Percentiles rank a stretch among this genome's conserved stretches.
Evolutionary conservation across 2,113 vertebrate genomes (phyloP).

Genomic region (Ammodytes dubius): DNA sequence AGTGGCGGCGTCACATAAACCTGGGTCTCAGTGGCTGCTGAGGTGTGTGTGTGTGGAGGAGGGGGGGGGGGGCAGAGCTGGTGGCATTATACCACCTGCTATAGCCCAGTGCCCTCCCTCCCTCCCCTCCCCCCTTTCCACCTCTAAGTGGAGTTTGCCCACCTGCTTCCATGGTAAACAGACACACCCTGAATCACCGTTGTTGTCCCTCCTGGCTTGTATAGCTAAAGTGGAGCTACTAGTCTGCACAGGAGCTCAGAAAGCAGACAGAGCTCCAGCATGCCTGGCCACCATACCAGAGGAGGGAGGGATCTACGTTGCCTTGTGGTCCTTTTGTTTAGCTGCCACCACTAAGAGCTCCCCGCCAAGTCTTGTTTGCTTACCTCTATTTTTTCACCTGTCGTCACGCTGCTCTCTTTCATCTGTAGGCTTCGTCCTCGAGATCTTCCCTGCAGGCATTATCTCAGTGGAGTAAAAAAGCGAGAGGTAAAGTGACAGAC

Average conservation of each 20-base stretch:
- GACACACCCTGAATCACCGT: constrained; percentile 70
- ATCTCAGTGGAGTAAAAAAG: constrained; percentile 67
- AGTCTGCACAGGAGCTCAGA: constrained; percentile 68
- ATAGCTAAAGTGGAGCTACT: constrained; percentile 64
- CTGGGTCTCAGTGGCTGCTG: constrained; percentile 12
- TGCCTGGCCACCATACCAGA: constrained; percentile 58
- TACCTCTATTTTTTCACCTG: constrained; percentile 57
- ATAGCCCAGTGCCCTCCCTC: neutral
- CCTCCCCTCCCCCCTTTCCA: constrained; percentile 1
- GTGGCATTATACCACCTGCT: constrained; percentile 59
- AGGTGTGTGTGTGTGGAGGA: no score
- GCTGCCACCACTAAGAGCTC: constrained; percentile 57
- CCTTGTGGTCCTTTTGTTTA: constrained; percentile 71
- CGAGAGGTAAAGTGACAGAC: constrained; percentile 67
- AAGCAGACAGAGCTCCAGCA: constrained; percentile 63
- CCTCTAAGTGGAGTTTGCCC: constrained; percentile 57
- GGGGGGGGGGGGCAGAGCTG: neutral
- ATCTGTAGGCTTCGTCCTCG: constrained; percentile 64
- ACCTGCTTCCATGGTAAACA: constrained; percentile 69
- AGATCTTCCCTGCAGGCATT: constrained; percentile 65
- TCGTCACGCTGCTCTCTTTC: constrained; percentile 65
- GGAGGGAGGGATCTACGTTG: constrained; percentile 70
- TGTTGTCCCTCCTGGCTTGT: constrained; percentile 58
- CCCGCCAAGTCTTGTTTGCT: constrained; percentile 65
- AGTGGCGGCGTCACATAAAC: constrained; percentile 11